Base-by-base conservation (phyloP, 1,140 invertebrate species). In the Rhyzopertha dominica region DNA sequence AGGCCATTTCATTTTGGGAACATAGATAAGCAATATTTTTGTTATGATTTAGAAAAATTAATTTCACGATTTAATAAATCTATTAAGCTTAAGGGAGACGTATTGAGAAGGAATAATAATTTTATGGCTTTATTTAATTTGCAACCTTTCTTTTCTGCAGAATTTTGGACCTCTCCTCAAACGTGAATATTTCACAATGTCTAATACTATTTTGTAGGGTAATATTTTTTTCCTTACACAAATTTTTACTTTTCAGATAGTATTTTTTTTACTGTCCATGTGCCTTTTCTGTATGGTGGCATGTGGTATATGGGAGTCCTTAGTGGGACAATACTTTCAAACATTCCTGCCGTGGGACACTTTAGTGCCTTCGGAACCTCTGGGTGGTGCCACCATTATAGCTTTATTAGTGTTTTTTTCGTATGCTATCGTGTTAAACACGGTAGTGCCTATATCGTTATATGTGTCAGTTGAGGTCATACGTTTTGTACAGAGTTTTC, bases 401-500 rank as follows among this genome's bases (percentile, higher is more conserved):
- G 88, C 95, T 40, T 75, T 98, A 40, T 80, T 99, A 22, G 90
- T 97, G 22, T 99, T 99, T 78, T 98, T 99, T 74, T 99, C 96
- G 1, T 99, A 99, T 72, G 91, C 95, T 55, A 99, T 99, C 66
- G 91, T 99, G 49, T 80, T 99, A 58, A 99, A 99, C 74, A 99
- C 96, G 53, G 94, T 99, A 49, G 96, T 99, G 74, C 97, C 96
- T 72, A 99, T 99, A 67, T 99, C 95, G 48, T 78, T 99, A 26
- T 99, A 99, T 75, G 96, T 99, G 57, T 85, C 82, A 61, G 84
- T 87, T 58, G 84, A 98, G 82, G 92, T 99, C 34, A 97, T 99
- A 65, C 84, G 96, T 62, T 92, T 99, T 62, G 84, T 87, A 53
- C 93, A 98, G 70, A 95, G 92, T 70, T 91, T 93, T 73, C 82